Conservation (phyloP, 2,888 invertebrate species). For the Alloplasta piceator region DNA sequence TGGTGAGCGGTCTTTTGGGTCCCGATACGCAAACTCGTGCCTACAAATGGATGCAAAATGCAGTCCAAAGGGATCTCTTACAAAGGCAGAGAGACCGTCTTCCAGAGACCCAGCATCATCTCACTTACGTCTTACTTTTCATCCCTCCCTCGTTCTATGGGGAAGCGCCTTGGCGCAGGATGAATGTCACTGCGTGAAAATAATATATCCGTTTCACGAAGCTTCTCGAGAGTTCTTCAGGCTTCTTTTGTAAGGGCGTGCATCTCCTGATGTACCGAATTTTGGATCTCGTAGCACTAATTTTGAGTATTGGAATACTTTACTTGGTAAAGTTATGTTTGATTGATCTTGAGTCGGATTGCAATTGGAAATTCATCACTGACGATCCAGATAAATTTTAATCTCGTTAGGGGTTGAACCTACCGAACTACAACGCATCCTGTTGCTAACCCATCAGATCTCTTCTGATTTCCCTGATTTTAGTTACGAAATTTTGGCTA, state of each 20-base stretch:
- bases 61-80: slow-evolving; percentile 80
- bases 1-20: background rate
- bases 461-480: too few relatives aligned
- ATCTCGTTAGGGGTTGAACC: too few relatives aligned
- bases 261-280: background rate
- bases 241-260: background rate
- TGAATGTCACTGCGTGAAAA: slow-evolving; percentile 78
- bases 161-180: slow-evolving; percentile 63
- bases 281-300: too few relatives aligned
- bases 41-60: slow-evolving; percentile 78
- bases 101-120: slow-evolving; percentile 47
- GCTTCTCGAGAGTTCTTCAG: slow-evolving; percentile 57
- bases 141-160: slow-evolving; percentile 9
- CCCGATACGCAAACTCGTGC: slow-evolving; percentile 17
- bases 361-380: too few relatives aligned
- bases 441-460: too few relatives aligned
- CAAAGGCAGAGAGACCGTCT: slow-evolving; percentile 77
- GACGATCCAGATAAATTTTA: too few relatives aligned
- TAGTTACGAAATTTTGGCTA: too few relatives aligned
- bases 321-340: too few relatives aligned
- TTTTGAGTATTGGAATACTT: too few relatives aligned
- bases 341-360: too few relatives aligned
- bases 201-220: slow-evolving; percentile 81
- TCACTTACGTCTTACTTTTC: slow-evolving; percentile 45
- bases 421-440: too few relatives aligned